phyloP scores from a whole-genome alignment of 92 coral and sea anemone species.

The Nematostella vectensis region DNA sequence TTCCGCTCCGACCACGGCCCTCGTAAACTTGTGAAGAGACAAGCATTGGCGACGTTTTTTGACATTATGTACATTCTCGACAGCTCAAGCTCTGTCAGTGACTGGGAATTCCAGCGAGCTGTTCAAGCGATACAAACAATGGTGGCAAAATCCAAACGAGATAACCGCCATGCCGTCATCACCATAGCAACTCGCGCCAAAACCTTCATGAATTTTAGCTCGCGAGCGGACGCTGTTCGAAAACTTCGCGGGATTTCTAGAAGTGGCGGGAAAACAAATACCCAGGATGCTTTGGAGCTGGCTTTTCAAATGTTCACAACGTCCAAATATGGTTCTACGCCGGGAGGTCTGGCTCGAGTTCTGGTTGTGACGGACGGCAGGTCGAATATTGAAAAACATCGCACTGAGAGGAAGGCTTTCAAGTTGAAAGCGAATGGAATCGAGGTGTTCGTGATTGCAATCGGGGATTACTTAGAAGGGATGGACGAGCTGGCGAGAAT shows the following conservation, averaged over 20 bases:
- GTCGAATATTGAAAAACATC: conserved; percentile 44
- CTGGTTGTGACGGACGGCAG: conserved; percentile 78
- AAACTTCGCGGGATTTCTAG: conserved; percentile 38
- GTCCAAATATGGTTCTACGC: conserved; percentile 31
- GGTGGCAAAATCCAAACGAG: conserved; percentile 31
- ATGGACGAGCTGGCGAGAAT: conserved; percentile 56
- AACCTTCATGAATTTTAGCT: conserved; percentile 35
- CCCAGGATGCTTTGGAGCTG: conserved; percentile 62
- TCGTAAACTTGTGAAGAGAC: conserved; percentile 33
- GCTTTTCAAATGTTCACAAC: conserved; percentile 33
- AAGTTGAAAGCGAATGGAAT: conserved; percentile 44
- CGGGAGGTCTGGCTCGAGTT: conserved; percentile 49
- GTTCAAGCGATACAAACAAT: conserved; percentile 39
- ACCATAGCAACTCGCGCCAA: conserved; percentile 60
- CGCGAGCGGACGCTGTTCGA: conserved; percentile 23
- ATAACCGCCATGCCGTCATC: conserved; percentile 41
- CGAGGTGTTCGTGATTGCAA: conserved; percentile 72
- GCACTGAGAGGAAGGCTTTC: conserved; percentile 48
- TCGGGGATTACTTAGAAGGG: conserved; percentile 63
- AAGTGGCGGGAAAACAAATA: conserved; percentile 75
- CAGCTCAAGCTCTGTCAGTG: conserved; percentile 65
- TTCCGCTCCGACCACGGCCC: conserved; percentile 28
- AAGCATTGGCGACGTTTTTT: conserved; percentile 31
- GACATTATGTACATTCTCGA: conserved; percentile 65
- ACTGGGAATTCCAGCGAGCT: conserved; percentile 47